Conservation (phyloP, 2,797 vertebrate species). For the Tapirus indicus region DNA sequence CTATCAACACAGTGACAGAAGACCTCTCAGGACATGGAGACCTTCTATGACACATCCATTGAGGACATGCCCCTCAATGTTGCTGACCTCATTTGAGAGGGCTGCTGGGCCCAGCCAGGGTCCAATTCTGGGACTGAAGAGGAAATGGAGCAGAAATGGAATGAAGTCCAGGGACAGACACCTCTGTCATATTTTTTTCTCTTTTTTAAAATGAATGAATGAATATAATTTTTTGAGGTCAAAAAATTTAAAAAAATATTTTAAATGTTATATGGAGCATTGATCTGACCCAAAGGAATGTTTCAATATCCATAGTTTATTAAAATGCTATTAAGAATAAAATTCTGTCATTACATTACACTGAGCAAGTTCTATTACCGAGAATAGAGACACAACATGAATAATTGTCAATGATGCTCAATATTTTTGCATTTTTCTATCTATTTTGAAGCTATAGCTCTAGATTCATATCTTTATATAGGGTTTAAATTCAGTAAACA, state of each 20-base stretch:
- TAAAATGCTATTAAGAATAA: not conserved
- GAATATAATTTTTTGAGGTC: constrained; percentile 76
- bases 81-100: constrained; percentile 91
- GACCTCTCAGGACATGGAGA: constrained; percentile 93
- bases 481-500: not conserved
- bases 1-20: constrained; percentile 94
- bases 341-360: not conserved
- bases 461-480: not conserved
- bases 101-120: not conserved
- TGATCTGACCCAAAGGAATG: not conserved
- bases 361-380: not conserved
- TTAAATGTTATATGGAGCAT: not conserved
- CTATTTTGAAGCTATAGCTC: not conserved
- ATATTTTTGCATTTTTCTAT: not conserved
- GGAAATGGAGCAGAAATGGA: not conserved
- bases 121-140: not conserved
- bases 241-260: not conserved
- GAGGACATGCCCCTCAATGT: constrained; percentile 95
- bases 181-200: constrained; percentile 52
- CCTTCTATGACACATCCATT: constrained; percentile 93
- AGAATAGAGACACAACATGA: not conserved
- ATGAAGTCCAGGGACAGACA: not conserved
- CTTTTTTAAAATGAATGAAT: not conserved
- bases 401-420: not conserved
- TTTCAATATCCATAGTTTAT: not conserved